Conservation (phyloP, 2,113 vertebrate species). For the Paramisgurnus dabryanus region DNA sequence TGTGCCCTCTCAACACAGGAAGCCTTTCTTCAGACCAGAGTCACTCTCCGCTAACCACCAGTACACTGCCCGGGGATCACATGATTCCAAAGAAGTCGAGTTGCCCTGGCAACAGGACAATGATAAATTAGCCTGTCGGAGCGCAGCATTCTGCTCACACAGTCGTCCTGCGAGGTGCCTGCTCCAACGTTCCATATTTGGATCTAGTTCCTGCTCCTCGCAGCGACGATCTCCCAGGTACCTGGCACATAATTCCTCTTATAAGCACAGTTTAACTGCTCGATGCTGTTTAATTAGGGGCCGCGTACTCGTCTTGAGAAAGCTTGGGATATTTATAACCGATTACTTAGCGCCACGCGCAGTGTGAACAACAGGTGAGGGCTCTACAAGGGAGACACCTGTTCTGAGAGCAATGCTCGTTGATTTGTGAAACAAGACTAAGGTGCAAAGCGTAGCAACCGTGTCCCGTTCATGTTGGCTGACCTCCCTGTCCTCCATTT, state of each 20-base stretch:
- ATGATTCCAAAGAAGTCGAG: constrained; percentile 70
- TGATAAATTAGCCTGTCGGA: constrained; percentile 82
- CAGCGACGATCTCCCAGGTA: constrained; percentile 47
- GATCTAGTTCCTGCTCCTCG: constrained; percentile 6
- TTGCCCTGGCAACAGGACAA: constrained; percentile 80
- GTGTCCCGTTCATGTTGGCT: constrained; percentile 39
- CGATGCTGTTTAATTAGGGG: constrained; percentile 52
- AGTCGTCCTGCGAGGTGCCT: constrained; percentile 70
- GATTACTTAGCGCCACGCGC: constrained; percentile 42
- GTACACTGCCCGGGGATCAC: constrained; percentile 74
- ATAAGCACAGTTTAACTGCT: constrained; percentile 41
- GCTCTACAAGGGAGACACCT: constrained; percentile 41
- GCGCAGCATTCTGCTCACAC: constrained; percentile 76
- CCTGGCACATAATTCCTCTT: constrained; percentile 55
- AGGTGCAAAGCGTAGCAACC: constrained; percentile 24
- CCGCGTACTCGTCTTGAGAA: background rate
- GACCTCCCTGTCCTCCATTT: constrained; percentile 40
- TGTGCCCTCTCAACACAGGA: constrained; percentile 54
- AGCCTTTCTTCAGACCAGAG: constrained; percentile 73
- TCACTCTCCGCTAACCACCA: constrained; percentile 69
- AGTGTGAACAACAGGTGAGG: constrained; percentile 10
- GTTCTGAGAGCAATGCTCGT: constrained; percentile 30
- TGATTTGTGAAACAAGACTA: constrained; percentile 52
- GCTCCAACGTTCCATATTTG: constrained; percentile 38
- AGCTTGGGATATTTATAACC: constrained; percentile 52